phyloP scores from a whole-genome alignment of 2,113 vertebrate genomes.

The Tragelaphus scriptus region DNA sequence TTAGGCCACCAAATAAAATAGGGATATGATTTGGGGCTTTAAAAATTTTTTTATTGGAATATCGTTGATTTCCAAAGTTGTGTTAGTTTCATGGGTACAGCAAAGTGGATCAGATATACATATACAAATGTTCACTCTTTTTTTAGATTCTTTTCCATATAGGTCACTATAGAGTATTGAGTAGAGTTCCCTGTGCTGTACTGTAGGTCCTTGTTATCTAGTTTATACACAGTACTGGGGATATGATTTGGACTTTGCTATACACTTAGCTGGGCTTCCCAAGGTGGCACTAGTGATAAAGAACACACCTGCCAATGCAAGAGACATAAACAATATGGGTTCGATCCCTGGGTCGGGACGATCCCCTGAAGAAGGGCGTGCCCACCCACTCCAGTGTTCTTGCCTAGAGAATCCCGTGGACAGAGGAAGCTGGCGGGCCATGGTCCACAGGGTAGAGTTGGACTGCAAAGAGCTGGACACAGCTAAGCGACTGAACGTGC shows the following conservation, averaged over 20 bases:
- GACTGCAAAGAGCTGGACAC: background rate
- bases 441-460: background rate
- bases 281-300: background rate
- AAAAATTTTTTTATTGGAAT: background rate
- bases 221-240: background rate
- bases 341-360: background rate
- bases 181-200: background rate
- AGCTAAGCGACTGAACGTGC: background rate
- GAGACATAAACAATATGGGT: background rate
- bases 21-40: background rate
- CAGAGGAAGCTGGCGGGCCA: accelerated
- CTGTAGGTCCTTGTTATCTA: background rate
- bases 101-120: background rate
- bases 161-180: background rate
- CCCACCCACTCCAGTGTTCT: background rate
- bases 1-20: background rate
- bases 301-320: background rate
- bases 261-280: background rate
- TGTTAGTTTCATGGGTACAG: background rate
- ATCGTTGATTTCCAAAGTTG: background rate
- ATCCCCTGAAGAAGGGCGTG: background rate
- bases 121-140: background rate
- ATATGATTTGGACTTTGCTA: background rate
- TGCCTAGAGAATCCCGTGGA: background rate
- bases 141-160: background rate